Conservation (phyloP, 2,113 vertebrate genomes). For the Marmota monax region DNA sequence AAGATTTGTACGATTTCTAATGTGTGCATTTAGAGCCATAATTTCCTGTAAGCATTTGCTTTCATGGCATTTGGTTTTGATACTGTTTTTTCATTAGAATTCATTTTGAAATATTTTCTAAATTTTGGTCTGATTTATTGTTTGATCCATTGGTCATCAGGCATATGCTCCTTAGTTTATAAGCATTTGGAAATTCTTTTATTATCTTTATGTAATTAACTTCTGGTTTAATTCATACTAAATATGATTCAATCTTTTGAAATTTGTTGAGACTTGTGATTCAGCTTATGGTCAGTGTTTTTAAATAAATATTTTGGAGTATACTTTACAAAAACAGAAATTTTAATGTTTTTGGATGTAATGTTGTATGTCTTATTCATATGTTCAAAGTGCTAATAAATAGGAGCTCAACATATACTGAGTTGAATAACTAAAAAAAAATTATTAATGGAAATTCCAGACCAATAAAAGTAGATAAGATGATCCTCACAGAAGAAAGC, state of each 20-base stretch:
- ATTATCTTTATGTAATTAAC: constrained; percentile 16
- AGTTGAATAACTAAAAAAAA: not conserved
- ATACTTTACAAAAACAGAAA: not conserved
- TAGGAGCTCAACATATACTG: not conserved
- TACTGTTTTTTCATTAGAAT: constrained; percentile 21
- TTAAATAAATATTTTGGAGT: not conserved
- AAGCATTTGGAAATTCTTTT: not conserved
- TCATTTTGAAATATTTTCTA: constrained; percentile 41
- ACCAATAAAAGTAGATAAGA: not conserved
- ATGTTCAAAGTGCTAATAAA: not conserved
- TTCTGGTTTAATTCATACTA: constrained; percentile 41
- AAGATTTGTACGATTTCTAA: not conserved
- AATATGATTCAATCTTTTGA: not conserved
- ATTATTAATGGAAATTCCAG: not conserved
- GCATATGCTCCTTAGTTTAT: not conserved
- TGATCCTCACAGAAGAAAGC: not conserved
- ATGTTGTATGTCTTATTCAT: not conserved
- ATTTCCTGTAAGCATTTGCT: not conserved
- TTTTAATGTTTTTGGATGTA: not conserved
- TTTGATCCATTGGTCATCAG: not conserved
- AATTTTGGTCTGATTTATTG: constrained; percentile 24
- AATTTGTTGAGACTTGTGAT: constrained; percentile 40
- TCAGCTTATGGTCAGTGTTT: not conserved
- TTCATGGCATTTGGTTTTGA: not conserved
- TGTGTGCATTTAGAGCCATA: not conserved